Evolutionary conservation across 1,140 invertebrate genomes (phyloP).

Genomic region (Drosophila repleta): DNA sequence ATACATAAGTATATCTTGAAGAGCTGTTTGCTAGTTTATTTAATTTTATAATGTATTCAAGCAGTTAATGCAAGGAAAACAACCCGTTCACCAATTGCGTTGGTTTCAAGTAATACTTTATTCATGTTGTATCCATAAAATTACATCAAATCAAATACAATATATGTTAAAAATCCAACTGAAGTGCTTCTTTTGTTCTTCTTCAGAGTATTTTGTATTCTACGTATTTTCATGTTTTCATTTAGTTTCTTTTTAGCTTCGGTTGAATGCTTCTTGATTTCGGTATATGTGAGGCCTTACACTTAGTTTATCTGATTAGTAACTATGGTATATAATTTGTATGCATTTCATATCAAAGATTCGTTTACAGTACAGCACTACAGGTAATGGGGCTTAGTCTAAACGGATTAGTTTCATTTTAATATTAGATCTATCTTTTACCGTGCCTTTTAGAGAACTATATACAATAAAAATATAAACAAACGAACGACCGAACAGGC

Average conservation of each 20-base stretch:
- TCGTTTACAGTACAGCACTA: slow-evolving; percentile 49
- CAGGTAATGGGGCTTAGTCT: slow-evolving; percentile 51
- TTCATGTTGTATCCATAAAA: slow-evolving; percentile 66
- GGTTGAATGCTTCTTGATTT: slow-evolving; percentile 3
- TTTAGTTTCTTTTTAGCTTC: too few relatives aligned
- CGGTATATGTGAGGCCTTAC: slow-evolving; percentile 42
- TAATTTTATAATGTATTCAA: too few relatives aligned
- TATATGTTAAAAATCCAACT: slow-evolving; percentile 43
- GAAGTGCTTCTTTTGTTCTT: slow-evolving; percentile 34
- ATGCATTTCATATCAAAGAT: slow-evolving; percentile 41
- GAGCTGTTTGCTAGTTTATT: too few relatives aligned
- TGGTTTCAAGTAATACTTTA: slow-evolving; percentile 81
- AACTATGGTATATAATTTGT: slow-evolving; percentile 57
- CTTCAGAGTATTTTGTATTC: slow-evolving; percentile 5
- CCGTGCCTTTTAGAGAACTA: slow-evolving; percentile 63
- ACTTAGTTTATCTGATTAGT: slow-evolving; percentile 50
- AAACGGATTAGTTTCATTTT: slow-evolving; percentile 46
- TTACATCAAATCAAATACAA: slow-evolving; percentile 70
- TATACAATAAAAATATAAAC: slow-evolving; percentile 38
- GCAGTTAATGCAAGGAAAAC: background rate
- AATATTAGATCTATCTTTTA: slow-evolving; percentile 67
- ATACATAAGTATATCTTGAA: too few relatives aligned
- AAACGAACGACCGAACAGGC: slow-evolving; percentile 19
- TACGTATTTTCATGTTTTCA: slow-evolving; percentile 7
- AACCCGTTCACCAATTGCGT: background rate